These are phyloP conservation scores for Tachuris rubrigastra DNA, from an alignment of 2,113 vertebrate species.

Conservation along the genomic window DNA sequence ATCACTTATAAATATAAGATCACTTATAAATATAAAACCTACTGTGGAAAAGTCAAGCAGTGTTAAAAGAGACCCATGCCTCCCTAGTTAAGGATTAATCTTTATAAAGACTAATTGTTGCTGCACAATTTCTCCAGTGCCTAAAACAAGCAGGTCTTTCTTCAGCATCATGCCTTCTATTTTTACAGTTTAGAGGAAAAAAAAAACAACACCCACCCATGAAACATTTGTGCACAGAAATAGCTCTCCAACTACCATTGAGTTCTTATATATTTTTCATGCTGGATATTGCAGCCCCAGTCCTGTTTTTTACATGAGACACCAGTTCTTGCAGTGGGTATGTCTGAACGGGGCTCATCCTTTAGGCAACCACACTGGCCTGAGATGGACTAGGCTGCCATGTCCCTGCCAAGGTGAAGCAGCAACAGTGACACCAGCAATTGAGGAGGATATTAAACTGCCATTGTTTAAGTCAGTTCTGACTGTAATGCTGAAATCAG, in stretches of 20 bases:
- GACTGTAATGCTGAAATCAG: background rate
- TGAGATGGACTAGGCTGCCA: background rate
- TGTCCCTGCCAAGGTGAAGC: background rate
- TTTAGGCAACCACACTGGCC: background rate
- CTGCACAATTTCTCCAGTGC: background rate
- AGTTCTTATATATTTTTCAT: background rate
- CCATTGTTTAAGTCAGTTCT: background rate
- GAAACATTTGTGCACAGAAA: background rate
- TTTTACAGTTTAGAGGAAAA: background rate
- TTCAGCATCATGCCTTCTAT: background rate
- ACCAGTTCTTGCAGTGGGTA: background rate
- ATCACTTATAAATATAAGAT: constrained; percentile 14
- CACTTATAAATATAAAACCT: constrained; percentile 22
- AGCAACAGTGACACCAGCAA: background rate
- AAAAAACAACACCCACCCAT: background rate
- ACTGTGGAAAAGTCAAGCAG: constrained; percentile 34
- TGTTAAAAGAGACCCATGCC: background rate
- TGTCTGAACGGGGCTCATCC: background rate
- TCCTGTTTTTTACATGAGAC: background rate
- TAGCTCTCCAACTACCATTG: background rate
- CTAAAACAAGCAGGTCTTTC: constrained; percentile 14
- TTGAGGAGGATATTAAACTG: background rate
- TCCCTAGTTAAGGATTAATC: background rate
- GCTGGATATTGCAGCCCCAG: background rate
- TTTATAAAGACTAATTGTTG: constrained; percentile 25